Evolutionary conservation across 2,113 vertebrate species (phyloP).

Genomic region (Holacanthus passer): DNA sequence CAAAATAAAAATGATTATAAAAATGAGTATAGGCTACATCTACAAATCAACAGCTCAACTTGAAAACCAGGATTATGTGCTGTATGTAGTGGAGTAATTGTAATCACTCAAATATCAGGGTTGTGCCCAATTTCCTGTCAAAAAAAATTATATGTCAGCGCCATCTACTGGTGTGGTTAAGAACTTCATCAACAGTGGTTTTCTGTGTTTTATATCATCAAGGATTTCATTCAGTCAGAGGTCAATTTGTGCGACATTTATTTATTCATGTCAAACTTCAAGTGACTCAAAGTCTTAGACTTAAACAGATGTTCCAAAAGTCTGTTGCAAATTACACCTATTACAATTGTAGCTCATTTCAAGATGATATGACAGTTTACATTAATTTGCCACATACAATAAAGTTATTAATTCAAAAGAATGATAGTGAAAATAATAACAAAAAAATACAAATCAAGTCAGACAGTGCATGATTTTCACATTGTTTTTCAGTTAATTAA

Average conservation of each 20-base stretch:
- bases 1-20: too few relatives aligned
- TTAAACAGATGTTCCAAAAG: background rate
- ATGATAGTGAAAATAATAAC: background rate
- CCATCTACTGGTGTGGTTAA: conserved; percentile 58
- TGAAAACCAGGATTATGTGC: background rate
- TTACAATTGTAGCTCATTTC: background rate
- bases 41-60: background rate
- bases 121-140: background rate
- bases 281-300: conserved; percentile 1
- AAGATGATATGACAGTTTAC: background rate
- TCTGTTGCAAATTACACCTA: background rate
- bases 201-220: background rate
- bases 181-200: background rate
- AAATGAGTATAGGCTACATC: background rate
- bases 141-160: conserved; percentile 22
- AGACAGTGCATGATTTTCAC: background rate
- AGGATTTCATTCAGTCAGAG: background rate
- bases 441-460: background rate
- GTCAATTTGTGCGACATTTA: background rate
- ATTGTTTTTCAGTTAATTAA: background rate
- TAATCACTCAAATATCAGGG: background rate
- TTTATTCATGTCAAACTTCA: conserved; percentile 26
- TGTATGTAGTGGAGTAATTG: background rate
- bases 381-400: background rate
- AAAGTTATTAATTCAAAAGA: background rate